Evolutionary conservation across 2,113 vertebrate genomes (phyloP), one percentile per base, ranked within the genome.

Genomic region (Ceratotherium simum): DNA sequence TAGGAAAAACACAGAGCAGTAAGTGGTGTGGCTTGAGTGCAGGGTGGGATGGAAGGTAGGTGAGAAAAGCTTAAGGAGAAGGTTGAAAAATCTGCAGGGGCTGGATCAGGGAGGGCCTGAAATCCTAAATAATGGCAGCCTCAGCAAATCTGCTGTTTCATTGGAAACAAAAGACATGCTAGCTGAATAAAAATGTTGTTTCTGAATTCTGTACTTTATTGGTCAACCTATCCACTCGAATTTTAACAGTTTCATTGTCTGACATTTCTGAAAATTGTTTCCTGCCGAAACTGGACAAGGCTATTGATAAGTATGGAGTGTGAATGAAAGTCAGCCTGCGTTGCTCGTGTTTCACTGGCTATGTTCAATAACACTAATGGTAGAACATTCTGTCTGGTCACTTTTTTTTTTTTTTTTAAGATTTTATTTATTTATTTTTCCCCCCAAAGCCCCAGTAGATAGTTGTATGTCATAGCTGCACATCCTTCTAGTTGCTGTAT

Each of bases 341-440:
- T 2, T 2, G 25, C 16, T 25, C 39, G 54, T 18, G 4, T 60
- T 51, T 58, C 27, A 2, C 25, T 18, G 39, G 16, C 46, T 27
- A 25, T 31, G 84, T 70, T 97, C 46, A 80, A 42, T 54, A 94
- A n/a, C 95, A 90, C 85, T 76, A 83, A 46, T 25, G 1, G 46
- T 91, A 92, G 94, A 75, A 56, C 62, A 8, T 82, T 69, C 86
- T 83, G 64, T 62, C 29, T 85, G 58, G 51, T 58, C 5, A 31
- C 90, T 91, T 96, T 1, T 25, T n/a, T n/a, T n/a, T n/a, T n/a
- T n/a, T n/a, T n/a, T n/a, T n/a, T n/a, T n/a, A n/a, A n/a, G n/a
- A n/a, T n/a, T n/a, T n/a, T n/a, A n/a, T n/a, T n/a, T n/a, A n/a
- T n/a, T n/a, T n/a, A n/a, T n/a, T n/a, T n/a, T n/a, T n/a, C n/a